Percentiles rank a stretch among this genome's conserved stretches.
Evolutionary conservation across 2,888 invertebrate species (phyloP).

Genomic region (Pyrgus malvae): DNA sequence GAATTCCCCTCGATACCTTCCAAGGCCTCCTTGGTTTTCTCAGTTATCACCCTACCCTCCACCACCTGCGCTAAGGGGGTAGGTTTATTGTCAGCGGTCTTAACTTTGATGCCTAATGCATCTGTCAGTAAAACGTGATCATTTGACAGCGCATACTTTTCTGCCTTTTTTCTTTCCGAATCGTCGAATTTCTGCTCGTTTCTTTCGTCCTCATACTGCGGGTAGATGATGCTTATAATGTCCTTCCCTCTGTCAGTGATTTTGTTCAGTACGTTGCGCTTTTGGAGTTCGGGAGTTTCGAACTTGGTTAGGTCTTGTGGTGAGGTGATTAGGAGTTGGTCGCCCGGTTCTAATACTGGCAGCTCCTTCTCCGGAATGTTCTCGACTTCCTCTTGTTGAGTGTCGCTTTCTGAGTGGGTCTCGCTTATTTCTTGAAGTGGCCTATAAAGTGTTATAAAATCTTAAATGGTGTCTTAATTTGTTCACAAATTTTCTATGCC

Average conservation of each 20-base stretch:
- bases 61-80: slow-evolving; percentile 66
- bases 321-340: slow-evolving; percentile 81
- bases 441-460: slow-evolving; percentile 23
- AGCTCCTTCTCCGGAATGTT: slow-evolving; percentile 52
- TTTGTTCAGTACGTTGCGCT: slow-evolving; percentile 69
- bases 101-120: slow-evolving; percentile 47
- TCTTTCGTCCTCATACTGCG: slow-evolving; percentile 65
- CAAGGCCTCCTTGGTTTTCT: slow-evolving; percentile 55
- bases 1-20: slow-evolving; percentile 84
- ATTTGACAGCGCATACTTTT: slow-evolving; percentile 70
- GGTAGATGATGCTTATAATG: slow-evolving; percentile 71
- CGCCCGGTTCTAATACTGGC: slow-evolving; percentile 84
- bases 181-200: slow-evolving; percentile 71
- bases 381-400: slow-evolving; percentile 38
- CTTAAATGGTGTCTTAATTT: neutral
- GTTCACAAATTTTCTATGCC: no score
- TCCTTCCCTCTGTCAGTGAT: slow-evolving; percentile 71
- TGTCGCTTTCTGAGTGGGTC: slow-evolving; percentile 35
- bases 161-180: slow-evolving; percentile 70
- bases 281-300: slow-evolving; percentile 57
- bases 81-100: slow-evolving; percentile 51
- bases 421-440: slow-evolving; percentile 33
- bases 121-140: slow-evolving; percentile 68
- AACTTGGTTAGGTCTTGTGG: slow-evolving; percentile 40
- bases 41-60: slow-evolving; percentile 65